Evolutionary conservation across 2,797 vertebrate species (phyloP).

Genomic region (Pangasius djambal): DNA sequence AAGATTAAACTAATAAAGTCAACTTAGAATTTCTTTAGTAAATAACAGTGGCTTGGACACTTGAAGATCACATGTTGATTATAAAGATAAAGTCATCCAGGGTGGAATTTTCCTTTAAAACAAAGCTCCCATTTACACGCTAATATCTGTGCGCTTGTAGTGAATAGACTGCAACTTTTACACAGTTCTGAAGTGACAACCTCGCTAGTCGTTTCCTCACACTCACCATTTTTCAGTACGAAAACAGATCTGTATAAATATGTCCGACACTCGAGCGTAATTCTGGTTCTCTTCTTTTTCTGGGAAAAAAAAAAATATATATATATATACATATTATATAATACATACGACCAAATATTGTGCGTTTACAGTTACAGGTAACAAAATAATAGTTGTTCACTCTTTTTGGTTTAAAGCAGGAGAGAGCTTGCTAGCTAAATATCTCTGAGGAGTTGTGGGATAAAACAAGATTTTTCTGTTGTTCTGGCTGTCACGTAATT

Average conservation of each 20-base stretch:
- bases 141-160: not conserved
- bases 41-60: not conserved
- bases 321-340: too few relatives aligned
- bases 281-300: not conserved
- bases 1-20: not conserved
- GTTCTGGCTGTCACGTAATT: too few relatives aligned
- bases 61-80: not conserved
- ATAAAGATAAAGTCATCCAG: not conserved
- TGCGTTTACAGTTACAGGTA: too few relatives aligned
- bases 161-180: not conserved
- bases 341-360: too few relatives aligned
- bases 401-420: too few relatives aligned
- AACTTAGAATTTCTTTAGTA: not conserved
- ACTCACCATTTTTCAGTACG: not conserved
- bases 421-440: too few relatives aligned
- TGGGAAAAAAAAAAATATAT: too few relatives aligned
- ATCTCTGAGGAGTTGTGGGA: too few relatives aligned
- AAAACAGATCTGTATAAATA: not conserved
- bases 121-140: not conserved
- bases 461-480: too few relatives aligned
- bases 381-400: too few relatives aligned
- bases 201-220: not conserved
- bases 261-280: too few relatives aligned
- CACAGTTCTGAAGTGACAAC: not conserved
- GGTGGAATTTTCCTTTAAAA: not conserved